Evolutionary conservation across 2,113 vertebrate species (phyloP), one percentile per base, ranked within the genome.

Genomic region (Pelusios castaneus): DNA sequence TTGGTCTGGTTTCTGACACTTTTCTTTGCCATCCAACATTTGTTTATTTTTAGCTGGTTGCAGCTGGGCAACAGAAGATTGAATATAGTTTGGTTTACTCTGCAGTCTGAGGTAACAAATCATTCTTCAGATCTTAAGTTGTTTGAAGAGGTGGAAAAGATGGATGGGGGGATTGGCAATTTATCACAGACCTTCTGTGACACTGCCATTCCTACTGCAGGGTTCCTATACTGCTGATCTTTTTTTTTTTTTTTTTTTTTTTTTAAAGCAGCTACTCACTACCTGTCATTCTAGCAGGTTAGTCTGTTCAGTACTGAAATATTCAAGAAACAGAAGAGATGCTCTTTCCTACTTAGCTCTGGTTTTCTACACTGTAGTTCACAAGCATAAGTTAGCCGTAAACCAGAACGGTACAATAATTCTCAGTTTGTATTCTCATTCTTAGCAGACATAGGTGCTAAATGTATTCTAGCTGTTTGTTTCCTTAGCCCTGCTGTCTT

Each of bases 261-360:
- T n/a, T n/a, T n/a, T n/a, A n/a, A n/a, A 43, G 34, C 21, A 0
- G 0, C 43, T 67, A 76, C 13, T 70, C 84, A n/a, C 63, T 70
- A 70, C 17, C 34, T 63, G 60, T 19, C 31, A 4, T 70, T 70
- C 16, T 34, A 70, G 2, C 60, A 63, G 34, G 60, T 34, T n/a
- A 49, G 45, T 91, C 86, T 77, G 38, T 91, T 94, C 49, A 49
- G 43, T 60, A 24, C 41, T 84, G 16, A 90, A 87, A 45, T 52
- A 80, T 19, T 63, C 16, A 19, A 19, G 34, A 9, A n/a, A n/a
- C 34, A n/a, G 60, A 63, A 63, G 60, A 63, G 34, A n/a, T 70
- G 34, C 5, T n/a, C 17, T 70, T 38, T n/a, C 17, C 34, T 38
- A 38, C 19, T 22, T 38, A 21, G 17, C 9, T 70, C 34, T 70